Conservation (phyloP, 2,888 invertebrate genomes). For the Diaphora mendica region DNA sequence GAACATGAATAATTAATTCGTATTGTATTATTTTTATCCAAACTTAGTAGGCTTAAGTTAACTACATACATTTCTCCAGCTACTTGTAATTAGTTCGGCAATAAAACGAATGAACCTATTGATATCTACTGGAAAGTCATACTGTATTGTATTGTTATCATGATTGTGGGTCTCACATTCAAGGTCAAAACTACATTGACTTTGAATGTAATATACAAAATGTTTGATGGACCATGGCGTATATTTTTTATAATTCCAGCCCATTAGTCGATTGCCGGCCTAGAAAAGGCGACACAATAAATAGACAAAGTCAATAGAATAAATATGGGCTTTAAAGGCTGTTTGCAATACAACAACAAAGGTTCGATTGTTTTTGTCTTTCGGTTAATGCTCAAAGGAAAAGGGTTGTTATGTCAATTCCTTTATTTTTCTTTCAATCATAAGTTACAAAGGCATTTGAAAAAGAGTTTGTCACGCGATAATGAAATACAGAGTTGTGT, state of each 20-base stretch:
- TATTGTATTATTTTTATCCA: too few species aligned
- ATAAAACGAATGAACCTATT: neutral
- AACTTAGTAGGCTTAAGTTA: neutral
- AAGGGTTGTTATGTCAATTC: neutral
- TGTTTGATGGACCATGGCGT: too few species aligned
- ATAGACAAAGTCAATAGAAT: conserved; percentile 1
- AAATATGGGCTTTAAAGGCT: neutral
- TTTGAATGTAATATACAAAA: neutral
- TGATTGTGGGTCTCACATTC: neutral
- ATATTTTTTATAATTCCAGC: neutral
- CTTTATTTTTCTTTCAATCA: neutral
- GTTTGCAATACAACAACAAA: neutral
- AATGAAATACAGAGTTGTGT: neutral
- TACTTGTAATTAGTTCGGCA: neutral
- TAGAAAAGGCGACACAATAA: neutral
- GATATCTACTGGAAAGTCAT: neutral
- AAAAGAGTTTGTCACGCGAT: neutral
- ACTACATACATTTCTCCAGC: neutral
- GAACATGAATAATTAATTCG: too few species aligned
- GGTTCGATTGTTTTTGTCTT: neutral
- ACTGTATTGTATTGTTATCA: neutral
- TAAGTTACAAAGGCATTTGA: neutral
- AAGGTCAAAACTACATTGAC: neutral
- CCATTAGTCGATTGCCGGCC: neutral
- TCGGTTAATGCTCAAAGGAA: neutral